Conservation (phyloP, 2,113 vertebrate species). For the Spizaetus ornatus region DNA sequence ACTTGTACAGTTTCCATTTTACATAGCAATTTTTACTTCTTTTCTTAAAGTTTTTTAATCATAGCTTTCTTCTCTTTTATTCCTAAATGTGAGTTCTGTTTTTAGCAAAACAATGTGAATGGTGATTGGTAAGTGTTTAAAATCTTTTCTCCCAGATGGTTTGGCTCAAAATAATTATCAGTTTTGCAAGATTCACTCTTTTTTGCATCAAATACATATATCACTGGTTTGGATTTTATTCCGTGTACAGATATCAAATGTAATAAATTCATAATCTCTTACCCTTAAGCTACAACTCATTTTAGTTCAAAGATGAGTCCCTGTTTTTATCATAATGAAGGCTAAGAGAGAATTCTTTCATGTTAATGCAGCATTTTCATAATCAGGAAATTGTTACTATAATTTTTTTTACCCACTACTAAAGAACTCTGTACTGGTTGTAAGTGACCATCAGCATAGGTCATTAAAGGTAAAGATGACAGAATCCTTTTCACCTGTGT, state of each 20-base stretch:
- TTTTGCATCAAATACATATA: neutral
- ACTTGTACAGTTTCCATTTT: neutral
- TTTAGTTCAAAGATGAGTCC: neutral
- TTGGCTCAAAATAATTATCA: neutral
- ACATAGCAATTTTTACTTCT: neutral
- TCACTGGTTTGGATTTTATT: neutral
- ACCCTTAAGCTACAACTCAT: neutral
- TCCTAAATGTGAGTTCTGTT: neutral
- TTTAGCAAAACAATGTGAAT: neutral
- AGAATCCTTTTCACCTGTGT: neutral
- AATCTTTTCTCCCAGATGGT: neutral
- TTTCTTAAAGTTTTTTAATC: neutral
- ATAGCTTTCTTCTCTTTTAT: neutral
- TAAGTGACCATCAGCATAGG: neutral
- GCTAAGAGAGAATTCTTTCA: neutral
- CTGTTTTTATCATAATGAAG: neutral
- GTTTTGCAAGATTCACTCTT: neutral
- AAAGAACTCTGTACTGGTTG: neutral
- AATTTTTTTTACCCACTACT: neutral
- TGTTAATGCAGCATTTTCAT: neutral
- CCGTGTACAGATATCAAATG: neutral
- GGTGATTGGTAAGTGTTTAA: neutral
- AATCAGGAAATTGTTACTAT: neutral
- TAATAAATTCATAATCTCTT: neutral
- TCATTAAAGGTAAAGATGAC: neutral